Percentiles rank a stretch among this genome's conserved stretches.
Evolutionary conservation across 2,888 invertebrate genomes (phyloP).

Genomic region (Microplitis manilae): DNA sequence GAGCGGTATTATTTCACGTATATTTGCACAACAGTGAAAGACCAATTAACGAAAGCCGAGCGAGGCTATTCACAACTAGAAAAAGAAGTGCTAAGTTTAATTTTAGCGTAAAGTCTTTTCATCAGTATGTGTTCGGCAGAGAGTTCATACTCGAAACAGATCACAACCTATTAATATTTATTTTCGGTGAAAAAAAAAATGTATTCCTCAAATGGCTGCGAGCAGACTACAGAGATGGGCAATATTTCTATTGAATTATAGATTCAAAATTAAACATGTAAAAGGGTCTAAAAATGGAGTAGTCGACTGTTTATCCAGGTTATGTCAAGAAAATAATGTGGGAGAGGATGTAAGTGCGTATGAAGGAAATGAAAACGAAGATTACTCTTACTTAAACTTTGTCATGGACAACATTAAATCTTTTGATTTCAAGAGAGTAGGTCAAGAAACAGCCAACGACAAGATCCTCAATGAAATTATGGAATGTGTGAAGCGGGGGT

Average conservation of each 20-base stretch:
- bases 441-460: neutral
- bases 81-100: constrained; percentile 52
- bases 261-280: neutral
- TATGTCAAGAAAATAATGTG: neutral
- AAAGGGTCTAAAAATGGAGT: neutral
- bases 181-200: neutral
- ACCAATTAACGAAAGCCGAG: constrained; percentile 46
- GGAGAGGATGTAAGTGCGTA: neutral
- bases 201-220: neutral
- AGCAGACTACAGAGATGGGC: constrained; percentile 13
- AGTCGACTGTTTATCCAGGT: constrained; percentile 1
- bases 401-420: neutral
- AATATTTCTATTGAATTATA: neutral
- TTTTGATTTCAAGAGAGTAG: neutral
- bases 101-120: constrained; percentile 39
- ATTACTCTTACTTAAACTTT: constrained; percentile 15
- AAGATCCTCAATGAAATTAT: neutral
- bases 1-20: constrained; percentile 54
- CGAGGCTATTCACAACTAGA: constrained; percentile 49
- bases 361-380: neutral
- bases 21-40: constrained; percentile 40
- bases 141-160: constrained; percentile 37
- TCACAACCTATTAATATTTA: constrained; percentile 37
- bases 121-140: constrained; percentile 37
- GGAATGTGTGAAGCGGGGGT: neutral